Evolutionary conservation across 2,797 vertebrate genomes (phyloP), one percentile per base, ranked within the genome.

Genomic region (Cephalopachus bancanus): DNA sequence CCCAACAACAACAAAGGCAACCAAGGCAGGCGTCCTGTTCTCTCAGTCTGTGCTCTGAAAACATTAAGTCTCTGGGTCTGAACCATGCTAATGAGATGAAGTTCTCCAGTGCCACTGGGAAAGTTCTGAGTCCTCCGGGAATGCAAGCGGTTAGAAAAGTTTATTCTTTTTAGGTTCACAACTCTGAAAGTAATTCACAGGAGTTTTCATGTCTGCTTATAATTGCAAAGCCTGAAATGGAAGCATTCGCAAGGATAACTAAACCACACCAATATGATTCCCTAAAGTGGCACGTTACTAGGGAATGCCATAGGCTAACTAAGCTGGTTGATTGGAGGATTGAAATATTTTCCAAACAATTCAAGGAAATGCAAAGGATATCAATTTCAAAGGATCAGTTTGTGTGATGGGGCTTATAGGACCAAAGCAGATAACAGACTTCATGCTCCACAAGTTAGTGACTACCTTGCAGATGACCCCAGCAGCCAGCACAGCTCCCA

Each of bases 401-500:
- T 94, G 87, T 96, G 33, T 94, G 83, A 95, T 72, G 92, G 95
- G 94, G 96, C 96, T 98, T 97, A 92, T 4, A 67, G 94, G 94
- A 95, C 95, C 97, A 86, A 80, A 93, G 94, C 93, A 97, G 96
- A 97, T 97, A 98, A 98, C 78, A 89, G 93, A 10, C 1, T 96
- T 98, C 97, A 95, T 74, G 87, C 92, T 97, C 93, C 94, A 92
- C 87, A 95, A 95, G 94, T 96, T 53, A 98, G 97, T 91, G 96
- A 94, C 84, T 85, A 93, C 78, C 44, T 44, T 44, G 44, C 4
- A 44, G 44, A 44, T 44, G 44, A 44, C 44, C 44, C 44, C 44
- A 44, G 44, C 44, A 44, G 44, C 44, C 44, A 44, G 44, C 44
- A 44, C 44, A 44, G 44, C 44, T 44, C 44, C 44, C 44, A 44